Evolutionary conservation across 2,888 invertebrate genomes (phyloP).

Genomic region (Calameuta filiformis): DNA sequence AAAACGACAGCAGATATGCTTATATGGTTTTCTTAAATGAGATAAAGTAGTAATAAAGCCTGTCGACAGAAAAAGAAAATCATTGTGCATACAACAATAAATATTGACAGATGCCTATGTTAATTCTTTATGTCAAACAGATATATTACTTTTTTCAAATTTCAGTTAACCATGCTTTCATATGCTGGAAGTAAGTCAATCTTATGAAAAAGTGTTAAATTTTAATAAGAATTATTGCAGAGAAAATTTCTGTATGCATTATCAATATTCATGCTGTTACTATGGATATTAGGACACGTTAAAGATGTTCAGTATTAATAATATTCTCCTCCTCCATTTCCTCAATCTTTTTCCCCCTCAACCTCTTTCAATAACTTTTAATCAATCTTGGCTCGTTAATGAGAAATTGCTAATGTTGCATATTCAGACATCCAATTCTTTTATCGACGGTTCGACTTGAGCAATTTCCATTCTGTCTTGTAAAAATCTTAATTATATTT

Average conservation of each 20-base stretch:
- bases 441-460: background rate
- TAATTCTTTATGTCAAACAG: background rate
- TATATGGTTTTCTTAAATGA: background rate
- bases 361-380: background rate
- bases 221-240: background rate
- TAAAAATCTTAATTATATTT: background rate
- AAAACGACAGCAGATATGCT: background rate
- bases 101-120: background rate
- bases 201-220: background rate
- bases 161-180: background rate
- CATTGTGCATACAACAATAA: background rate
- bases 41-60: background rate
- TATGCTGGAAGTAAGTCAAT: background rate
- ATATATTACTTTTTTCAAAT: background rate
- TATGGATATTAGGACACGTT: background rate
- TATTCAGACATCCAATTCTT: background rate
- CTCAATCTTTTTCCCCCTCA: background rate
- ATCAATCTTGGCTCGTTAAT: background rate
- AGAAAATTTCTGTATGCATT: background rate
- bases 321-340: background rate
- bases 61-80: background rate
- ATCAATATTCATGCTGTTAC: background rate
- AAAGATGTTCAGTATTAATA: background rate
- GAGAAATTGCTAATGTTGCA: background rate
- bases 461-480: background rate